Evolutionary conservation across 1,140 invertebrate genomes (phyloP).

Genomic region (Plodia interpunctella): DNA sequence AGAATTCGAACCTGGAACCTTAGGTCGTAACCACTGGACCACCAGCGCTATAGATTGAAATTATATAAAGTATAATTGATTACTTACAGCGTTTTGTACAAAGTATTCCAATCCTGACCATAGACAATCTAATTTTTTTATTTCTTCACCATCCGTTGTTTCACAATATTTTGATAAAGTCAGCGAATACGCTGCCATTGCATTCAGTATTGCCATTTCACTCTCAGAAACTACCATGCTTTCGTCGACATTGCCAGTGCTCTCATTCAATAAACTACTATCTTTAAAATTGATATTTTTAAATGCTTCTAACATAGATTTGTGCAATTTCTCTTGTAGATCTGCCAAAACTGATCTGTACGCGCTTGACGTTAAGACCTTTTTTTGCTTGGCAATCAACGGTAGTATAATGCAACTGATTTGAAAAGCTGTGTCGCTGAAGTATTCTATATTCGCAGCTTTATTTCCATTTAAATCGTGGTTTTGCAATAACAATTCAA

Average conservation of each 20-base stretch:
- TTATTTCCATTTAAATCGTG: slow-evolving; percentile 30
- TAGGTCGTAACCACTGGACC: too few species aligned
- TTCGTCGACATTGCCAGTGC: slow-evolving; percentile 41
- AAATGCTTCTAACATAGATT: slow-evolving; percentile 49
- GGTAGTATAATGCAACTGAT: slow-evolving; percentile 58
- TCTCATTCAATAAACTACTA: slow-evolving; percentile 22
- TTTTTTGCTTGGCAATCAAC: slow-evolving; percentile 59
- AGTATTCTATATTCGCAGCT: slow-evolving; percentile 41
- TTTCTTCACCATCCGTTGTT: slow-evolving; percentile 43
- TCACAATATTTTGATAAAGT: slow-evolving; percentile 62
- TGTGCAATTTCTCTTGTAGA: slow-evolving; percentile 64
- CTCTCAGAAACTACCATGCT: slow-evolving; percentile 34
- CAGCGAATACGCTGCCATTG: slow-evolving; percentile 57
- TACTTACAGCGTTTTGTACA: slow-evolving; percentile 61
- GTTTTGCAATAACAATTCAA: slow-evolving; percentile 50
- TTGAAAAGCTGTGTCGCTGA: slow-evolving; percentile 55
- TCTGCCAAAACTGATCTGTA: slow-evolving; percentile 61
- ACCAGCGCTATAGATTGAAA: too few species aligned
- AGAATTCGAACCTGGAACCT: too few species aligned
- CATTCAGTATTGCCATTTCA: slow-evolving; percentile 53
- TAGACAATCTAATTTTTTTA: slow-evolving; percentile 56
- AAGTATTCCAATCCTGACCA: slow-evolving; percentile 59
- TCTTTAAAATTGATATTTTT: slow-evolving; percentile 53
- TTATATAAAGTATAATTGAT: too few species aligned
- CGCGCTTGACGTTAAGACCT: slow-evolving; percentile 50